Percentiles rank a stretch among this genome's conserved stretches.
Evolutionary conservation across 1,140 invertebrate genomes (phyloP).

Genomic region (Drosophila mauritiana): DNA sequence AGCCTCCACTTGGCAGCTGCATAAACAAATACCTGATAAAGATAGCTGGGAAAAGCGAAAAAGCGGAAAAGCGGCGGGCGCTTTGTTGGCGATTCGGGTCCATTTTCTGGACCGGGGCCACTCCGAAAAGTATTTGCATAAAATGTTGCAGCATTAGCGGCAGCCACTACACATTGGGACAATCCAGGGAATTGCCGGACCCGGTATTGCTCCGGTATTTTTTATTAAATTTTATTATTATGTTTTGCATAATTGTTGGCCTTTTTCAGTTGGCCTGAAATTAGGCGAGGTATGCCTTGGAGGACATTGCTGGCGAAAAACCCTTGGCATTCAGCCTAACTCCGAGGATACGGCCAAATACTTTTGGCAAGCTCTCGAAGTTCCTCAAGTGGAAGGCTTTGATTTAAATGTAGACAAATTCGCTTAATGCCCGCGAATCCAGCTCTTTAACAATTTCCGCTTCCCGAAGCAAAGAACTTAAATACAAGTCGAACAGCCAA

Average conservation of each 20-base stretch:
- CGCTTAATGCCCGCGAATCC: slow-evolving; percentile 10
- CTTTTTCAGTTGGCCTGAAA: slow-evolving; percentile 7
- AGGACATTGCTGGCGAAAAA: neutral
- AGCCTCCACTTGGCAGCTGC: slow-evolving; percentile 66
- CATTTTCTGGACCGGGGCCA: slow-evolving; percentile 14
- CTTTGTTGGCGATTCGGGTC: slow-evolving; percentile 8
- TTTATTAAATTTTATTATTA: slow-evolving; percentile 79
- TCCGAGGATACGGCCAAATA: slow-evolving; percentile 6
- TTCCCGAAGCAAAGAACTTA: neutral
- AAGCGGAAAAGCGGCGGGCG: slow-evolving; percentile 4
- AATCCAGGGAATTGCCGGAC: slow-evolving; percentile 28
- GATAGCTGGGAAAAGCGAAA: slow-evolving; percentile 11
- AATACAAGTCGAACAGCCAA: slow-evolving; percentile 14
- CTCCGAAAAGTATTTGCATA: slow-evolving; percentile 67
- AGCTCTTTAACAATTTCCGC: slow-evolving; percentile 28
- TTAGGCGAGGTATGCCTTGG: slow-evolving; percentile 9
- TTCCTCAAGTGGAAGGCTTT: slow-evolving; percentile 33
- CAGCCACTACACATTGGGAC: slow-evolving; percentile 47
- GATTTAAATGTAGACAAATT: slow-evolving; percentile 36
- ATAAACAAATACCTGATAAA: slow-evolving; percentile 80
- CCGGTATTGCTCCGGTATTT: slow-evolving; percentile 47
- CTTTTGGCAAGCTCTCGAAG: slow-evolving; percentile 14
- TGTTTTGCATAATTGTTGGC: slow-evolving; percentile 74
- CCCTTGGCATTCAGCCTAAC: slow-evolving; percentile 1
- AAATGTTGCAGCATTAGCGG: slow-evolving; percentile 64